Evolutionary conservation across 2,888 invertebrate species (phyloP), one percentile per base, ranked within the genome.

Genomic region (Scaptomyza polygonia): DNA sequence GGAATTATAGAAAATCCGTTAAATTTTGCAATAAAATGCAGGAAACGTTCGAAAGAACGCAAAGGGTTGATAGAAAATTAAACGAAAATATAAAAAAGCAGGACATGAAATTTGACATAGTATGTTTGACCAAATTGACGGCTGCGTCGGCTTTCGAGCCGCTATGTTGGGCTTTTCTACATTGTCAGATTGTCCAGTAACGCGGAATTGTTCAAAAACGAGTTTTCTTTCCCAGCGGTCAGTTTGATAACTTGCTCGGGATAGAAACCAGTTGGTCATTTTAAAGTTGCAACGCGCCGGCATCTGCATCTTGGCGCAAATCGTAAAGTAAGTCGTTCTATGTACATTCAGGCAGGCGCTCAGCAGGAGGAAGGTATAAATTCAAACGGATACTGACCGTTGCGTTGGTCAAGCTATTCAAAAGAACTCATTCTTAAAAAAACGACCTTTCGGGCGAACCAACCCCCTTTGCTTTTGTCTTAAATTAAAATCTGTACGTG

Each of bases 141-240:
- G 65, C 72, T 80, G 77, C 64, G 54, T 21, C 12, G 36, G 36
- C 36, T 36, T 36, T 36, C 3, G n/a, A 47, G 56, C 39, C n/a
- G 30, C 34, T 55, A 55, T 57, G 58, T 71, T 53, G 21, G 47
- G 14, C 21, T 55, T 47, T 42, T 39, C 44, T 30, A n/a, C 7
- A 25, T 12, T n/a, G n/a, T n/a, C n/a, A n/a, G n/a, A 34, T 51
- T 63, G 49, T 45, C 39, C 44, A 45, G 25, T 49, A 30, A 48
- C 58, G 59, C 53, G 59, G 45, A 67, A 51, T 21, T 67, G 70
- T 30, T 42, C 25, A 8, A 59, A 63, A 82, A 86, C 82, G 21
- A 56, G 82, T 86, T 82, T 86, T 4, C 32, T 54, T 82, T 82
- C 83, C 77, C 83, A 86, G 66, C 61, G 56, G 54, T 48, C 47